Conservation (phyloP, 2,888 invertebrate genomes). For the Caenorhabditis sp. region DNA sequence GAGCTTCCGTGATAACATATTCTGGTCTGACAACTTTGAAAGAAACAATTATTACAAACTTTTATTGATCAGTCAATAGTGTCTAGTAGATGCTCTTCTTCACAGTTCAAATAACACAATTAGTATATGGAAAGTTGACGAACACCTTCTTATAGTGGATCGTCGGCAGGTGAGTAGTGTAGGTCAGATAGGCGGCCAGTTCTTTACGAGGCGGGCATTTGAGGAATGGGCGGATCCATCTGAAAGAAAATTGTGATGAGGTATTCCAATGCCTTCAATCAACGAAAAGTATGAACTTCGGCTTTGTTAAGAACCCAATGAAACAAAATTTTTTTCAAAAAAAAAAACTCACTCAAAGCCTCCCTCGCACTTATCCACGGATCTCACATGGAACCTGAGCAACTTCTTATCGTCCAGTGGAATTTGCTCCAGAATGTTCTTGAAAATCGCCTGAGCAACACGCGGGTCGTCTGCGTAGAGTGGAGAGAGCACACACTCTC, state of each 20-base stretch:
- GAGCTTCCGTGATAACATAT: no score
- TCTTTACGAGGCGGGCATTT: constrained; percentile 30
- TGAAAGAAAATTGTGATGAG: constrained; percentile 9
- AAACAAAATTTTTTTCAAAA: no score
- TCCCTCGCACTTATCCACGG: constrained; percentile 18
- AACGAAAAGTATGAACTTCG: no score
- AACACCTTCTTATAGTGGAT: constrained; percentile 51
- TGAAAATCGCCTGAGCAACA: constrained; percentile 55
- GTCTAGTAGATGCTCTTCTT: neutral
- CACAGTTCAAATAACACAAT: constrained; percentile 37
- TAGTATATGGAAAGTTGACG: constrained; percentile 53
- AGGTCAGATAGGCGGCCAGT: constrained; percentile 25
- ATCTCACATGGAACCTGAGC: constrained; percentile 52
- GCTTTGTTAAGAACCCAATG: no score
- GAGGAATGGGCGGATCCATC: constrained; percentile 57
- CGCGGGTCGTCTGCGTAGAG: constrained; percentile 42
- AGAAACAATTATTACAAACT: no score
- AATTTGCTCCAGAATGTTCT: constrained; percentile 43
- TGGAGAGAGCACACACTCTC: constrained; percentile 51
- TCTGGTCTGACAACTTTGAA: no score
- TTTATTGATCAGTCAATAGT: neutral
- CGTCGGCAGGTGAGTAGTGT: constrained; percentile 10
- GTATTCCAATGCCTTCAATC: no score
- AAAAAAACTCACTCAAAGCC: constrained; percentile 30
- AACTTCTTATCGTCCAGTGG: constrained; percentile 40